phyloP scores from a whole-genome alignment of 1,140 invertebrate species.

The Zaprionus ghesquierei region DNA sequence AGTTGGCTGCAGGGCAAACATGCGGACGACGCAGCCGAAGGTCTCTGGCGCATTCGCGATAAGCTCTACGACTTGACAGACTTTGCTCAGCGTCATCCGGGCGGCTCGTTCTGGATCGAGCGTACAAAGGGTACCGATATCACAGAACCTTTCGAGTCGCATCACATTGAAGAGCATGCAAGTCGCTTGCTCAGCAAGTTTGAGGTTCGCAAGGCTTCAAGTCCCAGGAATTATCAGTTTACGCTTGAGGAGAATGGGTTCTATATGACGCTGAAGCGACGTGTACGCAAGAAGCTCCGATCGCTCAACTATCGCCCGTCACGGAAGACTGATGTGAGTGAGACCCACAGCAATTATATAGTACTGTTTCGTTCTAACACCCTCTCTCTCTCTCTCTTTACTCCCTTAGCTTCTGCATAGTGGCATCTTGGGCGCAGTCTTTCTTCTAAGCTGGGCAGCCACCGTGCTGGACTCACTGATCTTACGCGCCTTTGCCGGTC shows the following conservation, averaged over 20 bases:
- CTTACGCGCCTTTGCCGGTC: slow-evolving; percentile 83
- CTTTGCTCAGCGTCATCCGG: slow-evolving; percentile 90
- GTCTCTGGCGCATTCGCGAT: slow-evolving; percentile 90
- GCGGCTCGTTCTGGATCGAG: slow-evolving; percentile 89
- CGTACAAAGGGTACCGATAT: slow-evolving; percentile 90
- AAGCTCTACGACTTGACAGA: slow-evolving; percentile 88
- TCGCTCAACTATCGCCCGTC: slow-evolving; percentile 65
- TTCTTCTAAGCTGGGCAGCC: slow-evolving; percentile 84
- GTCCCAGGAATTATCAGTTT: slow-evolving; percentile 86
- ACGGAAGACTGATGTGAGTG: slow-evolving; percentile 60
- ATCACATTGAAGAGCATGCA: slow-evolving; percentile 85
- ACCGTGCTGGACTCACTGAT: slow-evolving; percentile 83
- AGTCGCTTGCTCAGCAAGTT: slow-evolving; percentile 85
- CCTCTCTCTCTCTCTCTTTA: no score
- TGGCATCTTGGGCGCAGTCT: slow-evolving; percentile 82
- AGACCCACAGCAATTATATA: background rate
- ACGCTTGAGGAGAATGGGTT: slow-evolving; percentile 89
- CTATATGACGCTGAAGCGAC: slow-evolving; percentile 86
- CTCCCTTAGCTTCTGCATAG: slow-evolving; percentile 54
- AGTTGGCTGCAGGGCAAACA: slow-evolving; percentile 87
- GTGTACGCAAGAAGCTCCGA: slow-evolving; percentile 84
- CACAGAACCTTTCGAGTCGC: slow-evolving; percentile 89
- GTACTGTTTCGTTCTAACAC: background rate
- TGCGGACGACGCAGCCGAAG: slow-evolving; percentile 88
- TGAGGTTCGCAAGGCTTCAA: slow-evolving; percentile 84